Evolutionary conservation across 2,888 invertebrate species (phyloP).

Genomic region (Cataglyphis albicans): DNA sequence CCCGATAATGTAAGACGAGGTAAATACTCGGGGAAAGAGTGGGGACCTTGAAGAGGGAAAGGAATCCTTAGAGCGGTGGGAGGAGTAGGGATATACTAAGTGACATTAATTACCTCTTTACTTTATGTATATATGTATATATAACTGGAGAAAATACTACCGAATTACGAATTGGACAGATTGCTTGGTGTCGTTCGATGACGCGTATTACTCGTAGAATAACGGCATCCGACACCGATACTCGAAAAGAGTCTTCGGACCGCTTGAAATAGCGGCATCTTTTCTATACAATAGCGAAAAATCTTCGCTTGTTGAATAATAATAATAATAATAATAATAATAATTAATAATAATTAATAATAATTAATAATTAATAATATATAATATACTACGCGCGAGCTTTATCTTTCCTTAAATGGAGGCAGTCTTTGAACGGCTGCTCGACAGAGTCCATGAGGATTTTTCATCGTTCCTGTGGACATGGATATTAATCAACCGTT

Average conservation of each 20-base stretch:
- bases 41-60: conserved; percentile 8
- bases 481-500: conserved; percentile 45
- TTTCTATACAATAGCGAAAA: conserved; percentile 59
- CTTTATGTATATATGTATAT: conserved; percentile 64
- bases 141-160: conserved; percentile 84
- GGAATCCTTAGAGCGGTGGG: neutral
- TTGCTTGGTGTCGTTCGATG: conserved; percentile 80
- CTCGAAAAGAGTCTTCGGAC: conserved; percentile 55
- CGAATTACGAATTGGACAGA: conserved; percentile 85
- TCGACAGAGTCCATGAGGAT: conserved; percentile 63
- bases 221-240: conserved; percentile 74
- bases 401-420: conserved; percentile 68
- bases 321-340: conserved; percentile 45
- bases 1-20: conserved; percentile 60
- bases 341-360: conserved; percentile 60
- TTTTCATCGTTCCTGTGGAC: conserved; percentile 57
- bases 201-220: conserved; percentile 73
- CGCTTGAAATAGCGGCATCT: conserved; percentile 35
- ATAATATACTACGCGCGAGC: conserved; percentile 72
- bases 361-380: conserved; percentile 58
- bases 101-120: conserved; percentile 81
- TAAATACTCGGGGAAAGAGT: conserved; percentile 54
- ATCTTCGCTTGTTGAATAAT: conserved; percentile 51
- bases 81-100: conserved; percentile 77
- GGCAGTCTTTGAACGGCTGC: conserved; percentile 75